phyloP scores from a whole-genome alignment of 1,140 invertebrate species.

The Nephotettix cincticeps region DNA sequence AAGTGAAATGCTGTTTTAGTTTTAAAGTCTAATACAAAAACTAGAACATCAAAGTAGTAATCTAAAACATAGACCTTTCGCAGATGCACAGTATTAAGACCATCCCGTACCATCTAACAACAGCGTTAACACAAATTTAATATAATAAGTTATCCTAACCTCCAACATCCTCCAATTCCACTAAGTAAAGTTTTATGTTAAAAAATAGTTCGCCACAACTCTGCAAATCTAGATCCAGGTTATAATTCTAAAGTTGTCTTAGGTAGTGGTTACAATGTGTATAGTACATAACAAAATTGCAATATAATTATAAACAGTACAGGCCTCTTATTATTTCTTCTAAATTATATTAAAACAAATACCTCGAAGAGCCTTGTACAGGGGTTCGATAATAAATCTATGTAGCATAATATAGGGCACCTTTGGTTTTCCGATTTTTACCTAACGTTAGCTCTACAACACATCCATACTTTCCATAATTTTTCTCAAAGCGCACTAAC shows the following conservation, averaged over 20 bases:
- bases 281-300: constrained; percentile 29
- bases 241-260: background rate
- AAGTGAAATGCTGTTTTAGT: constrained; percentile 31
- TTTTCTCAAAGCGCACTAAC: constrained; percentile 29
- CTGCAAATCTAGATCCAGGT: background rate
- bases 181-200: background rate
- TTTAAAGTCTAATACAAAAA: constrained; percentile 25
- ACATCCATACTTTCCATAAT: background rate
- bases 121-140: constrained; percentile 33
- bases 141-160: constrained; percentile 29
- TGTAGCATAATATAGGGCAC: constrained; percentile 36
- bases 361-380: constrained; percentile 30
- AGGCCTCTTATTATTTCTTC: constrained; percentile 34
- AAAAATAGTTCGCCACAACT: background rate
- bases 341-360: constrained; percentile 30
- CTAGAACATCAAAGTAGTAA: background rate
- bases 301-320: constrained; percentile 37
- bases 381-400: constrained; percentile 26
- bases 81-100: constrained; percentile 9
- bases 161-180: background rate
- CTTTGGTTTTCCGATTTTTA: constrained; percentile 36
- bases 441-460: constrained; percentile 4
- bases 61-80: constrained; percentile 12
- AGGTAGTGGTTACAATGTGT: constrained; percentile 16
- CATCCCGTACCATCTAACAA: constrained; percentile 26